Evolutionary conservation across 2,797 vertebrate species (phyloP).

Genomic region (Ctenopoma multispine): DNA sequence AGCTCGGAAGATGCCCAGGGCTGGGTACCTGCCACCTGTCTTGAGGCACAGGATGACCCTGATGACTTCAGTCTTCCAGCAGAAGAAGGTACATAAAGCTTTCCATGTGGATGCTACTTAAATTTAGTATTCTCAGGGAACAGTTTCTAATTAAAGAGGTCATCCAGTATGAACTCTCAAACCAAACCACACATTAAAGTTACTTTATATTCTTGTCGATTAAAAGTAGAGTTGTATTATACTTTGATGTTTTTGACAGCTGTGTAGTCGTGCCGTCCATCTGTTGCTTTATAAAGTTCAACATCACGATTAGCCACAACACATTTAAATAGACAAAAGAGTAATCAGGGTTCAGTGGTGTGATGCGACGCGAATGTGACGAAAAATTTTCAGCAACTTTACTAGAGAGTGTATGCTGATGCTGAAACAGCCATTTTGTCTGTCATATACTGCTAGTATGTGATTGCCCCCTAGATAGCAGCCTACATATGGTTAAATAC

Average conservation of each 20-base stretch:
- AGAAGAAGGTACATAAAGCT: conserved; percentile 89
- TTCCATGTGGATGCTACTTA: neutral
- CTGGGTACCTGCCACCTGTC: conserved; percentile 98
- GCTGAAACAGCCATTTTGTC: neutral
- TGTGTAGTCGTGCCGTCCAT: neutral
- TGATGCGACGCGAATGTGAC: neutral
- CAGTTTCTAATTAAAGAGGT: neutral
- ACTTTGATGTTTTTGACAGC: neutral
- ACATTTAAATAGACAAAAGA: neutral
- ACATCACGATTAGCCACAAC: neutral
- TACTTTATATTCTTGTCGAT: neutral
- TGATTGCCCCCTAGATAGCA: conserved; percentile 2
- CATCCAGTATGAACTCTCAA: neutral
- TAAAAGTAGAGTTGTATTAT: no score
- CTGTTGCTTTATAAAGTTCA: neutral
- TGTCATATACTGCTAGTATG: neutral
- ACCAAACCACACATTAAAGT: neutral
- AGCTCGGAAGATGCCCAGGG: conserved; percentile 96
- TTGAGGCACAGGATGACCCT: conserved; percentile 95
- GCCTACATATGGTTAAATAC: neutral
- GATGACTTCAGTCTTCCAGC: conserved; percentile 93
- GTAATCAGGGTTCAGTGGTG: neutral
- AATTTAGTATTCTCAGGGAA: neutral
- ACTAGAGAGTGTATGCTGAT: neutral
- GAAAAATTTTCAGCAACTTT: no score